Evolutionary conservation across 2,888 invertebrate genomes (phyloP).

Genomic region (Ichneumoninae sp.): DNA sequence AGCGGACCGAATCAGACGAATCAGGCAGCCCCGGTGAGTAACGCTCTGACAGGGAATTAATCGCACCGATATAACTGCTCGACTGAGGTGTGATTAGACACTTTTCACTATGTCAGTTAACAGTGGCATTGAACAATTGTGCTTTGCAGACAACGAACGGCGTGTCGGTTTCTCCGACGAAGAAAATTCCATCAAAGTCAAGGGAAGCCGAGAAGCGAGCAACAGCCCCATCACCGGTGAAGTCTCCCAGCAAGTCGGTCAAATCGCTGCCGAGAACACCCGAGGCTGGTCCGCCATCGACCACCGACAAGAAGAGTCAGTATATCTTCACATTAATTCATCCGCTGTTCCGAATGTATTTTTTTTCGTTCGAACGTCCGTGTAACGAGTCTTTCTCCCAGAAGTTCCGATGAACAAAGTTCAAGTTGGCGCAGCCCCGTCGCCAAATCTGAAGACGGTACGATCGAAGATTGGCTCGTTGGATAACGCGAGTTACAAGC

Average conservation of each 20-base stretch:
- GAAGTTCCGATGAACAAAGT: slow-evolving; percentile 97
- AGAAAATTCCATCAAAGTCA: slow-evolving; percentile 87
- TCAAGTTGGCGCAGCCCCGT: slow-evolving; percentile 96
- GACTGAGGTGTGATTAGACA: not conserved
- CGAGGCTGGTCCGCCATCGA: slow-evolving; percentile 86
- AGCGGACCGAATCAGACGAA: slow-evolving; percentile 93
- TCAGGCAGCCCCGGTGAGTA: slow-evolving; percentile 90
- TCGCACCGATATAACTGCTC: slow-evolving; percentile 6
- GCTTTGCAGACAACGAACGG: slow-evolving; percentile 86
- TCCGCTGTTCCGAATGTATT: not conserved
- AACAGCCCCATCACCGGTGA: slow-evolving; percentile 83
- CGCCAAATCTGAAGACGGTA: slow-evolving; percentile 96
- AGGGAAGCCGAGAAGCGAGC: slow-evolving; percentile 83
- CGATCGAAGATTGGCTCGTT: slow-evolving; percentile 96
- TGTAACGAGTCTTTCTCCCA: slow-evolving; percentile 81
- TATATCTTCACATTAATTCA: slow-evolving; percentile 28
- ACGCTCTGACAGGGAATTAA: slow-evolving; percentile 35
- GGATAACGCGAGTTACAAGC: slow-evolving; percentile 95
- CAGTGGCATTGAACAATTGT: slow-evolving; percentile 37
- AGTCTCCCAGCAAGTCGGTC: slow-evolving; percentile 87
- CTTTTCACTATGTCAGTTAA: not conserved
- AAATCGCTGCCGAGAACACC: slow-evolving; percentile 89
- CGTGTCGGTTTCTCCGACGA: slow-evolving; percentile 90
- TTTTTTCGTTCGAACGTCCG: slow-evolving; percentile 2
- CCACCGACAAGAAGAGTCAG: slow-evolving; percentile 90